Conservation (phyloP, 2,797 vertebrate genomes). For the Clamator glandarius region DNA sequence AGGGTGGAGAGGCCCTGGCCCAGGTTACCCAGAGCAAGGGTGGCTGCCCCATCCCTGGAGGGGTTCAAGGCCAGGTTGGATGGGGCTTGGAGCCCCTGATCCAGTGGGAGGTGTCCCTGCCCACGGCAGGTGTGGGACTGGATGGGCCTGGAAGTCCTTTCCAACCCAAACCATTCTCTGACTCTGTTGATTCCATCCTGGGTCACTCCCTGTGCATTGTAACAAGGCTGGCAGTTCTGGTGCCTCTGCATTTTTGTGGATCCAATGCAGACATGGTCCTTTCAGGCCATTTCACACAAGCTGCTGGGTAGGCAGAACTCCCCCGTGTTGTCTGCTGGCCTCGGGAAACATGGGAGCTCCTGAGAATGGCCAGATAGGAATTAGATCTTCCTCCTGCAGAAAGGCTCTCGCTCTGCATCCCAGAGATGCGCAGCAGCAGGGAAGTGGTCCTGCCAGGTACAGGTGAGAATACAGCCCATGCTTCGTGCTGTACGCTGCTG, state of each 20-base stretch:
- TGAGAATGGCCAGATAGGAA: too few relatives aligned
- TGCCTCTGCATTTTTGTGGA: background rate
- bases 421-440: background rate
- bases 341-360: background rate
- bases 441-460: background rate
- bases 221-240: background rate
- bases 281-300: background rate
- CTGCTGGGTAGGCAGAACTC: background rate
- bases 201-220: accelerated
- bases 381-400: too few relatives aligned
- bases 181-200: accelerated
- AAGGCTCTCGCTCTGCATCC: background rate
- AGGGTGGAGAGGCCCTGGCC: too few relatives aligned
- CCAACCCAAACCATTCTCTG: too few relatives aligned
- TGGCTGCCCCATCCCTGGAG: too few relatives aligned
- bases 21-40: too few relatives aligned
- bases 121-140: too few relatives aligned
- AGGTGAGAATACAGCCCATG: background rate
- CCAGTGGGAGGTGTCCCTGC: too few relatives aligned
- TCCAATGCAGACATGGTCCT: accelerated
- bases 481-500: background rate
- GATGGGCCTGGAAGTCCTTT: too few relatives aligned
- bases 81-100: too few relatives aligned
- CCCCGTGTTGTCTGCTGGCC: background rate
- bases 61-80: too few relatives aligned